Evolutionary conservation across 2,113 vertebrate species (phyloP).

Genomic region (Paradoxurus hermaphroditus): DNA sequence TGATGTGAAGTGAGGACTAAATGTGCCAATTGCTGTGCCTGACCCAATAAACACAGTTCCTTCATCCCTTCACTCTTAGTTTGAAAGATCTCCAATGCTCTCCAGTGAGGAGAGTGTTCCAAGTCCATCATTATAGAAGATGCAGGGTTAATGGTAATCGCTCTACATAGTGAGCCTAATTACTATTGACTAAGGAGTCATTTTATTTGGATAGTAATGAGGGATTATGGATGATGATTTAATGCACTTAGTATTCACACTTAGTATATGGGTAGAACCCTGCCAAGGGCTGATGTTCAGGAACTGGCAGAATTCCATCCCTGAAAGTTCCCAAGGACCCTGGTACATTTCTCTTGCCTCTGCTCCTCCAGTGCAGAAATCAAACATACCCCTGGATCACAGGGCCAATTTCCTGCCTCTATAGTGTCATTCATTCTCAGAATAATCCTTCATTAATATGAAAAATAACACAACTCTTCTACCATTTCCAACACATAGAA

Average conservation of each 20-base stretch:
- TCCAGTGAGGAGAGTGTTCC: background rate
- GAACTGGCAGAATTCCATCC: background rate
- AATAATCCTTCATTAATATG: background rate
- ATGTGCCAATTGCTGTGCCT: background rate
- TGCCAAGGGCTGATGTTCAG: background rate
- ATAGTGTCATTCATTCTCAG: background rate
- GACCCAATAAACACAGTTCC: background rate
- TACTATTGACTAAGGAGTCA: conserved; percentile 68
- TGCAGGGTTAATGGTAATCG: conserved; percentile 36
- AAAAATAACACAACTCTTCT: background rate
- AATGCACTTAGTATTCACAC: background rate
- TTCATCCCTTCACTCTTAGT: background rate
- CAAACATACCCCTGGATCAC: background rate
- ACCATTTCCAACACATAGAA: background rate
- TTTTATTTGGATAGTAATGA: conserved; percentile 66
- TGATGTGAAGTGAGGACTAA: background rate
- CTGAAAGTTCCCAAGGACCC: background rate
- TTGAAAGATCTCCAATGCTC: background rate
- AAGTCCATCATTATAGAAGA: background rate
- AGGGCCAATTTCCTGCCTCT: background rate
- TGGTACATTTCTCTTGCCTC: background rate
- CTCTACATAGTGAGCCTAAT: conserved; percentile 64
- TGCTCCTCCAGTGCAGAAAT: background rate
- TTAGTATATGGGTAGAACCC: background rate
- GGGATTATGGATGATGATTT: conserved; percentile 60